phyloP scores from a whole-genome alignment of 2,888 invertebrate genomes.

The Leptinotarsa haldemani region DNA sequence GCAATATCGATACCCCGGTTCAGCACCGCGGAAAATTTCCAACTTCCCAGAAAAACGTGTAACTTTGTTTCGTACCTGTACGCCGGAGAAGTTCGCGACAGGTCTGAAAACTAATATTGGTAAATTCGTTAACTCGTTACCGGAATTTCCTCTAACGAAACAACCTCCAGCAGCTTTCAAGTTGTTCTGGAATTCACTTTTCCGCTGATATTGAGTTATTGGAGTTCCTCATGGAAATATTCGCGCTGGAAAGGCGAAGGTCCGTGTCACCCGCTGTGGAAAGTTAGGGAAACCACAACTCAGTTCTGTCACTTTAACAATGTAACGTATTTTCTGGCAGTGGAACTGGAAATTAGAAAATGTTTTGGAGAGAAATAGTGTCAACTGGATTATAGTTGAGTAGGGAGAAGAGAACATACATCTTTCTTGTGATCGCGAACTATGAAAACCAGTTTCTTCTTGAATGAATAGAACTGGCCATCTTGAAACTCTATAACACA shows the following conservation, averaged over 20 bases:
- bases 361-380: neutral
- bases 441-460: too few species aligned
- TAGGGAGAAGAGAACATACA: too few species aligned
- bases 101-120: constrained; percentile 39
- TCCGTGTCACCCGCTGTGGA: constrained; percentile 1
- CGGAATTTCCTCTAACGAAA: constrained; percentile 24
- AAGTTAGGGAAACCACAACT: constrained; percentile 11
- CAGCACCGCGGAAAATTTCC: neutral
- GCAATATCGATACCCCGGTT: neutral
- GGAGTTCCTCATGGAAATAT: constrained; percentile 24
- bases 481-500: too few species aligned
- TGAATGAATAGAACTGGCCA: too few species aligned
- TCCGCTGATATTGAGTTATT: constrained; percentile 28
- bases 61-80: constrained; percentile 32
- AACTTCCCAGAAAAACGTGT: constrained; percentile 32
- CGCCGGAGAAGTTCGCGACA: constrained; percentile 36
- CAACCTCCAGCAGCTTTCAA: constrained; percentile 26
- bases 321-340: neutral
- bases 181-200: constrained; percentile 27
- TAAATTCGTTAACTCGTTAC: constrained; percentile 40
- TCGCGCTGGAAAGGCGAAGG: constrained; percentile 3
- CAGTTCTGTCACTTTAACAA: constrained; percentile 7
- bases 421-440: too few species aligned
- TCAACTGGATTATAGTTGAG: neutral
- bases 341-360: neutral